Base-by-base conservation (phyloP, 2,888 invertebrate species). In the Nudaria mundana region DNA sequence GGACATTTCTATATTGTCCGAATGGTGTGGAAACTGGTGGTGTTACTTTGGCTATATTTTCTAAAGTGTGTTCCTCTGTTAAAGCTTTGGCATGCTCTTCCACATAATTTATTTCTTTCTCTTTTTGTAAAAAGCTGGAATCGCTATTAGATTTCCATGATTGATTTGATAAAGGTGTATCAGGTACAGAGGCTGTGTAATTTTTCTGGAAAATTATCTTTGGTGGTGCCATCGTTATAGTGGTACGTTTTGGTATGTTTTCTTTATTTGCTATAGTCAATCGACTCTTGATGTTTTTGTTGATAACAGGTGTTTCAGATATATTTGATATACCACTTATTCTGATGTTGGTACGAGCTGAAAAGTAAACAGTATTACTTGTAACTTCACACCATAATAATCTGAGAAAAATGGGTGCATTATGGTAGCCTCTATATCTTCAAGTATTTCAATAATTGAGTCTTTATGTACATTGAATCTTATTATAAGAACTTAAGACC, bases 1-100 rank as follows among this genome's bases (percentile, higher is more conserved):
- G 55, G 3, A 82, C 67, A 61, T 68, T 78, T 52, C 81, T 71
- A 48, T 81, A 81, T 24, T 81, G 72, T 56, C 70, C 76, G 48
- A 85, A 85, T 7, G 86, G 85, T 25, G 84, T 86, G 0, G 86
- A 85, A 4, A 66, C 67, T 0, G 79, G 78, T 16, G 78, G 82
- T 5, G 81, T 71, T 0, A 75, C 64, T 46, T 81, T 76, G 18
- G 66, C 69, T 16, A 78, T 74, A 13, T 76, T 75, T 48, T 80
- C 76, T 31, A 78, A 52, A 11, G 68, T 71, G 8, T 48, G 52
- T 41, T 76, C 68, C 26, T 76, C 63, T 18, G 49, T 26, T 32
- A 73, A 40, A 6, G 54, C 63, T 41, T 68, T 63, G 2, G 48
- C 51, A 48, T 73, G 76, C 28, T 66, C 68, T 37, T 81, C 79